Evolutionary conservation across 2,888 invertebrate species (phyloP).

Genomic region (Euproctis similis): DNA sequence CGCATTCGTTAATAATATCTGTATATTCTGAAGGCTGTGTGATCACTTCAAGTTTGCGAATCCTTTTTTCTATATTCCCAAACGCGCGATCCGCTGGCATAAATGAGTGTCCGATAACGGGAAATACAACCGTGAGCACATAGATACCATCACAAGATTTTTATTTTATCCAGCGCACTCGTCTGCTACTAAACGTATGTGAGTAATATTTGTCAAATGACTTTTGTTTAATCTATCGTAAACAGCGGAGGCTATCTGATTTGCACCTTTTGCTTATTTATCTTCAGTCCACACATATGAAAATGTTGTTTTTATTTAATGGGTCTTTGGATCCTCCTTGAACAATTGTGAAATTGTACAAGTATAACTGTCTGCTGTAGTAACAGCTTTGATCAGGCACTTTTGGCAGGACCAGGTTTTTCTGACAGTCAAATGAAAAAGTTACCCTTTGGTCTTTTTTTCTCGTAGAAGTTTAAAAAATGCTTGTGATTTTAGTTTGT

Average conservation of each 20-base stretch:
- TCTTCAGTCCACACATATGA: conserved; percentile 7
- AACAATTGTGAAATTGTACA: conserved; percentile 2
- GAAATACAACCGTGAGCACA: conserved; percentile 5
- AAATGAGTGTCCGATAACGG: no score
- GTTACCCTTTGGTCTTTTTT: not conserved
- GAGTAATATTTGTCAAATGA: conserved; percentile 3
- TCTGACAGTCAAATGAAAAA: no score
- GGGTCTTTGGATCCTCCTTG: conserved; percentile 4
- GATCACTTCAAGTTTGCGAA: no score
- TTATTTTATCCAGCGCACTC: conserved; percentile 13
- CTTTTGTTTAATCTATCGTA: conserved; percentile 3
- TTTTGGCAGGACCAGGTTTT: conserved; percentile 2
- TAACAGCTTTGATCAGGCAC: conserved; percentile 3
- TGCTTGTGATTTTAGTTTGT: conserved; percentile 3
- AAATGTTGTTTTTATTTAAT: conserved; percentile 6
- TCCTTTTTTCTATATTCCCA: no score
- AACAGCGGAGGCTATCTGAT: conserved; percentile 5
- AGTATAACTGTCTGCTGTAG: conserved; percentile 2
- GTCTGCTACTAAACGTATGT: conserved; percentile 7
- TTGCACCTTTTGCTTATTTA: conserved; percentile 2
- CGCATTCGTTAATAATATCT: no score
- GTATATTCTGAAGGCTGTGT: no score
- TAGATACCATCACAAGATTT: conserved; percentile 8
- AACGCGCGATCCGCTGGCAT: no score
- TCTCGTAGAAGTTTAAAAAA: conserved; percentile 3